Evolutionary conservation across 2,888 invertebrate species (phyloP).

Genomic region (Lomographa bimaculata): DNA sequence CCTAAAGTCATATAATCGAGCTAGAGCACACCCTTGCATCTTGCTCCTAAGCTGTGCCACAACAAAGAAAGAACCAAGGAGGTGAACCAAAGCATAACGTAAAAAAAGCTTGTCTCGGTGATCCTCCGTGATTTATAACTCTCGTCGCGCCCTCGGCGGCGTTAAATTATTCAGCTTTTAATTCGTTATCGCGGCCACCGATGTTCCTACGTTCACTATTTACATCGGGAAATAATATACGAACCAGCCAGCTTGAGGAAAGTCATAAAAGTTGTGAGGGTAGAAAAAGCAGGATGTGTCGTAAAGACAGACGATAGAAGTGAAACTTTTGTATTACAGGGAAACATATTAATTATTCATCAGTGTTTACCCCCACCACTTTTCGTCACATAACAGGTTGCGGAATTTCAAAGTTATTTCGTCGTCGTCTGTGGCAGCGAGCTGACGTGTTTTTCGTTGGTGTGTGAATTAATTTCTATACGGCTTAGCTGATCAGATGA

Average conservation of each 20-base stretch:
- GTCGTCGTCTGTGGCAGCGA: too few species aligned
- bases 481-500: too few species aligned
- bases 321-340: too few species aligned
- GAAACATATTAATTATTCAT: too few species aligned
- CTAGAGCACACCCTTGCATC: slow-evolving; percentile 4
- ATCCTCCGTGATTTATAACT: slow-evolving; percentile 74
- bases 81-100: slow-evolving; percentile 77
- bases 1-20: slow-evolving; percentile 6
- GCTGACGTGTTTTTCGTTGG: too few species aligned
- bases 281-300: slow-evolving; percentile 16
- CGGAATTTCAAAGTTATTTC: too few species aligned
- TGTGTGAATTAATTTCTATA: too few species aligned
- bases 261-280: slow-evolving; percentile 38
- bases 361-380: too few species aligned
- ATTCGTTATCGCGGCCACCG: slow-evolving; percentile 77
- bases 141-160: slow-evolving; percentile 61
- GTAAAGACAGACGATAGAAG: too few species aligned
- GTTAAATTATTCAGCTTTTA: slow-evolving; percentile 82
- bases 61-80: slow-evolving; percentile 61
- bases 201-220: slow-evolving; percentile 73
- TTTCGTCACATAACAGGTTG: too few species aligned
- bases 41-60: slow-evolving; percentile 18
- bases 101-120: slow-evolving; percentile 67
- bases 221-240: slow-evolving; percentile 74
- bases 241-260: slow-evolving; percentile 49